phyloP scores from a whole-genome alignment of 2,888 invertebrate species.

The Tholera decimalis region DNA sequence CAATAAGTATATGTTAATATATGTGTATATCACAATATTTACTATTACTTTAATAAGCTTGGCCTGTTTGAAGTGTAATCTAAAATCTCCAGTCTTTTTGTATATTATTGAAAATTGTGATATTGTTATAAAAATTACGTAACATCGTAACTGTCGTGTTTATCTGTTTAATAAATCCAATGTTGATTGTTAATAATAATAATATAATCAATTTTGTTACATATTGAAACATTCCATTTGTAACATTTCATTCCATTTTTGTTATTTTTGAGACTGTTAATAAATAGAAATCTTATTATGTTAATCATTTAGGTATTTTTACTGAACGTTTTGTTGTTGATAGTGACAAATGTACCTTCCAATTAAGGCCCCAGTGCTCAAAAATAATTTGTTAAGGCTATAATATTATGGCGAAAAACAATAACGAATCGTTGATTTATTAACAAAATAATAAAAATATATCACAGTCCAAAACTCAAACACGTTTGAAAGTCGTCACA shows the following conservation, averaged over 20 bases:
- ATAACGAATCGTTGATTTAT: conserved; percentile 77
- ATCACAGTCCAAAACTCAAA: conserved; percentile 80
- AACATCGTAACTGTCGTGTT: conserved; percentile 83
- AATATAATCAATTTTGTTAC: conserved; percentile 53
- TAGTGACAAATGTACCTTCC: conserved; percentile 56
- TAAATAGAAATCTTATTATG: conserved; percentile 54
- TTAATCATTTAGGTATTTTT: conserved; percentile 47
- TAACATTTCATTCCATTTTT: conserved; percentile 60
- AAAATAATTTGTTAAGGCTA: conserved; percentile 85
- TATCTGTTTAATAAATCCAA: conserved; percentile 75
- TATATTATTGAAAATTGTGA: conserved; percentile 91
- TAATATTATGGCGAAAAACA: conserved; percentile 73
- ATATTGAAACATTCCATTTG: conserved; percentile 47
- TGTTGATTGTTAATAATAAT: conserved; percentile 75
- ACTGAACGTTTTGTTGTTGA: conserved; percentile 34
- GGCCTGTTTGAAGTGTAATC: conserved; percentile 88
- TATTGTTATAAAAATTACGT: conserved; percentile 88
- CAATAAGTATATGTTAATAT: conserved; percentile 76
- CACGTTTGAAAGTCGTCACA: conserved; percentile 84
- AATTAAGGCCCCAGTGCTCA: conserved; percentile 84
- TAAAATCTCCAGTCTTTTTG: conserved; percentile 88
- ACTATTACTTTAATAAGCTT: conserved; percentile 88
- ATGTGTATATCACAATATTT: conserved; percentile 82
- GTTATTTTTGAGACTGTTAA: conserved; percentile 63
- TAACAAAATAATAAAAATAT: conserved; percentile 69